These are phyloP conservation scores for Hormiphora californensis DNA, from an alignment of 37 sponge, comb jelly and placozoan species.

Conservation along the genomic window DNA sequence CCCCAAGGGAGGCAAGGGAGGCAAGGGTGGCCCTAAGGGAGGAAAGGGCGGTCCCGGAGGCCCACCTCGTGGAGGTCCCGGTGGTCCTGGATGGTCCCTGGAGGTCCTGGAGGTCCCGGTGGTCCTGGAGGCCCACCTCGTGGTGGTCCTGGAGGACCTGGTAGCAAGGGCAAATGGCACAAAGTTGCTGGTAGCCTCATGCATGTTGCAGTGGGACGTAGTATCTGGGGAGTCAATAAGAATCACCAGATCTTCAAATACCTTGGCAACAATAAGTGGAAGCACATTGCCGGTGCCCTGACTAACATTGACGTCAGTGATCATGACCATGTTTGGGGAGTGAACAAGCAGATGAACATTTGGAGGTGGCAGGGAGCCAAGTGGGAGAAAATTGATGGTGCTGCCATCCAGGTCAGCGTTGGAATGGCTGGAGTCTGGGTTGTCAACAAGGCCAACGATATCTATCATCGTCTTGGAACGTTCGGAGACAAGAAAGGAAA, in stretches of 20 bases:
- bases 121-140: no score
- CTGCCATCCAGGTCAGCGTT: not conserved
- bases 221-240: not conserved
- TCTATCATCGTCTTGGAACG: not conserved
- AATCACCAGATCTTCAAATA: not conserved
- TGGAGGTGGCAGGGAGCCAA: not conserved
- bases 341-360: not conserved
- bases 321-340: not conserved
- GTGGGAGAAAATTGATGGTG: not conserved
- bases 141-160: no score
- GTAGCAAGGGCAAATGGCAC: no score
- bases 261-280: not conserved
- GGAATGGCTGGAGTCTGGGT: constrained; percentile 10
- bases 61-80: no score
- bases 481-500: not conserved
- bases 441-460: not conserved
- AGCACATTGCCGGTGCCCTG: not conserved
- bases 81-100: no score
- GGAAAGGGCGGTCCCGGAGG: no score
- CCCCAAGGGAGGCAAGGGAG: no score
- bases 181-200: not conserved
- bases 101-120: no score
- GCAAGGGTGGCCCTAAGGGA: no score
- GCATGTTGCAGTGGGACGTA: not conserved
- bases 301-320: not conserved